Conservation (phyloP, 2,113 vertebrate species). For the Zosterops japonicus region DNA sequence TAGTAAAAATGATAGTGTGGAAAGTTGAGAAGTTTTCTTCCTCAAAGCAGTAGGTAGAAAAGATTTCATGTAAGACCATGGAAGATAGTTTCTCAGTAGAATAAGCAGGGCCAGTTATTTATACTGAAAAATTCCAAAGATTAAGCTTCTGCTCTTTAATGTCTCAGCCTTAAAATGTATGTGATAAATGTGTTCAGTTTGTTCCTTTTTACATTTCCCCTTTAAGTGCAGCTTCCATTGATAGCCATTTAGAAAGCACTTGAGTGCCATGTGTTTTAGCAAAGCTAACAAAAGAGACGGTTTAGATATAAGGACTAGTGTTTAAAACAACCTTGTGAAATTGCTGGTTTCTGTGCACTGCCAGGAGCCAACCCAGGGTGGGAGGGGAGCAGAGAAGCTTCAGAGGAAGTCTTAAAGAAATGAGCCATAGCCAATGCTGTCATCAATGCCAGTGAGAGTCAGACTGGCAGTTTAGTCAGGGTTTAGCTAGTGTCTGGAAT, state of each 20-base stretch:
- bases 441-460: not conserved
- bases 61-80: not conserved
- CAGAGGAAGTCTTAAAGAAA: not conserved
- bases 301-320: not conserved
- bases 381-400: not conserved
- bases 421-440: not conserved
- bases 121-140: conserved; percentile 47
- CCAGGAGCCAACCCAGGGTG: rapidly evolving
- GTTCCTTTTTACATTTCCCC: not conserved
- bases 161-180: conserved; percentile 17
- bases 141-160: conserved; percentile 43
- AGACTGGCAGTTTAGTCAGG: not conserved
- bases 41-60: not conserved
- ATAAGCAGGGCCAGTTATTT: conserved; percentile 39
- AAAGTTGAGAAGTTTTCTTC: not conserved
- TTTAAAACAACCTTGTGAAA: not conserved
- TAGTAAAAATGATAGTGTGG: not conserved
- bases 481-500: not conserved
- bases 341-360: not conserved
- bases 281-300: not conserved
- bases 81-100: not conserved
- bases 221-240: conserved; percentile 8
- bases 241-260: conserved; percentile 17
- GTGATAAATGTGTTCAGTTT: not conserved
- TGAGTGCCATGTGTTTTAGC: conserved; percentile 20